Base-by-base conservation (phyloP, 2,113 vertebrate genomes). In the Solea senegalensis region DNA sequence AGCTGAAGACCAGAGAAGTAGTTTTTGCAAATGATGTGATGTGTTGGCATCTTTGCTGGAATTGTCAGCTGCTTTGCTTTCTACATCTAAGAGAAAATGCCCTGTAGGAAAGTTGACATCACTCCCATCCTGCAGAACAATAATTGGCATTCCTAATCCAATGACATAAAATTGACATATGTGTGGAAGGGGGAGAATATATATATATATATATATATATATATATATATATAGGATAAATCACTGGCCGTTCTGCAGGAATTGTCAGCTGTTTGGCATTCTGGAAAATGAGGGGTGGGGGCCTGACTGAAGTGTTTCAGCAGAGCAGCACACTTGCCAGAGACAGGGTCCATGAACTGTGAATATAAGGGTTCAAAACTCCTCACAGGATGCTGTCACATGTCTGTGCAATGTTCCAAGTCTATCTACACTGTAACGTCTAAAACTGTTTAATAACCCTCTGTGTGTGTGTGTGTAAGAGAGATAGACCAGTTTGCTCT, bases 151-250 rank as follows among this genome's bases (percentile, higher is more conserved):
- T 46, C 51, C 51, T 65, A 79, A 86, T 84, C 74, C 62, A 60
- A 61, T 54, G 65, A 86, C 81, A 84, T 84, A 82, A 84, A 88
- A 89, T 82, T 83, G 85, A 87, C 86, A 83, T 76, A 66, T 78
- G 83, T 88, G 82, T 80, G 57, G 72, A 70, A 64, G 39, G 46
- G 62, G 60, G 72, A 26, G 54, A 21, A 21, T 21, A 21, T 21
- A 21, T 21, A 21, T 21, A 60, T 53, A 61, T 57, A 53, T 46
- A 21, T 21, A 60, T 53, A 61, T 57, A 53, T 46, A 21, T 21
- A 21, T 21, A 21, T 21, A 21, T 21, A 60, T 53, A 61, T 57
- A 53, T 46, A n/a, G n/a, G n/a, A n/a, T n/a, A n/a, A 87, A 78
- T 66, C 8, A 26, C 59, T 77, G 81, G 81, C 75, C 56, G 52